A percentile compares a stretch with the other conserved stretches of the same genome.
phyloP scores from a whole-genome alignment of 2,113 vertebrate genomes.

The Crotalus viridis region DNA sequence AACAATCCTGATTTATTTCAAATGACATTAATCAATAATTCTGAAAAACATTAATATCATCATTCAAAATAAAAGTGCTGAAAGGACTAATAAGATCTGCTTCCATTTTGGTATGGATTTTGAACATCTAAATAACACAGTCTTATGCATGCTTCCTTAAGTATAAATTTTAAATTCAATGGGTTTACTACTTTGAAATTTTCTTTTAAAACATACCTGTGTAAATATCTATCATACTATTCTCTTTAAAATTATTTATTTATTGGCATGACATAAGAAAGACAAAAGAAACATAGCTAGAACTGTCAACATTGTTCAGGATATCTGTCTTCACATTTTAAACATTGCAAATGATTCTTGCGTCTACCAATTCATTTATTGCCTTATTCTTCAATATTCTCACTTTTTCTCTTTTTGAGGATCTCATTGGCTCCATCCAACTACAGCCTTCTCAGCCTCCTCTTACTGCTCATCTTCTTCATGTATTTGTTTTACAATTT shows the following conservation, averaged over 20 bases:
- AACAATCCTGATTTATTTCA: conserved; percentile 20
- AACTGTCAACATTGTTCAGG: not conserved
- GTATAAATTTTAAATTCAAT: not conserved
- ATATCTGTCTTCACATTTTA: not conserved
- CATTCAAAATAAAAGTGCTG: not conserved
- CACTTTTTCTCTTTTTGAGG: not conserved
- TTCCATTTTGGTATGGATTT: not conserved
- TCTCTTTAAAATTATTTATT: not conserved
- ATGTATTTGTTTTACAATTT: not conserved
- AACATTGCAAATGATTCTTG: not conserved
- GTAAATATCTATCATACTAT: not conserved
- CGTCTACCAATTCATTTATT: not conserved
- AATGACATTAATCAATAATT: not conserved
- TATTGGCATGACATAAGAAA: not conserved
- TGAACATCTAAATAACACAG: not conserved
- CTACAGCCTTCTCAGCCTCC: not conserved
- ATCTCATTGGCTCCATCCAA: not conserved
- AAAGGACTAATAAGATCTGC: not conserved
- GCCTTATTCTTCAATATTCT: not conserved
- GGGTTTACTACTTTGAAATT: conserved; percentile 1
- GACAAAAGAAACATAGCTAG: not conserved
- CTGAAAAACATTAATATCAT: not conserved
- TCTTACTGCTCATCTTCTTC: not conserved
- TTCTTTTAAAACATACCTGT: conserved; percentile 43
- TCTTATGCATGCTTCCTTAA: no score